Conservation (phyloP, 2,797 vertebrate species). For the Pterois miles region DNA sequence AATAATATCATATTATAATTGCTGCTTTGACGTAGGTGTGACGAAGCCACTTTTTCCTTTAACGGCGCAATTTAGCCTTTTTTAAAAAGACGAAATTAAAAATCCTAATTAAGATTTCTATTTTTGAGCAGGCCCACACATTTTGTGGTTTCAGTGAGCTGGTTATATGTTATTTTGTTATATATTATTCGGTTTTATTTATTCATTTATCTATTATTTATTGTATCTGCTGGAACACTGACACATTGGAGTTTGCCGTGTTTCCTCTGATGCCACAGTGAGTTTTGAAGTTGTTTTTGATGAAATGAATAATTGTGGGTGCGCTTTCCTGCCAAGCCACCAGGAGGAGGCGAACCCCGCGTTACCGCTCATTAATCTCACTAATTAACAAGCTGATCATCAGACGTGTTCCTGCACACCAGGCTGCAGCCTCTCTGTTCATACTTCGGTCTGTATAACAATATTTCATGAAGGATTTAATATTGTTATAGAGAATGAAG, state of each 20-base stretch:
- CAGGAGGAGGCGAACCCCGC: constrained; percentile 67
- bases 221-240: neutral
- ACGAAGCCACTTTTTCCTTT: neutral
- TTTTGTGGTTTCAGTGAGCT: too few species aligned
- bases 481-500: too few species aligned
- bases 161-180: too few species aligned
- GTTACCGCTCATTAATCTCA: neutral
- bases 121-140: too few species aligned
- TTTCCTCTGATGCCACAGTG: neutral
- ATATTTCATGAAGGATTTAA: too few species aligned
- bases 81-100: neutral
- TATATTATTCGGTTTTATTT: too few species aligned
- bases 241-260: too few species aligned
- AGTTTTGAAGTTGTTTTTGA: neutral
- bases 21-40: neutral
- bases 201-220: too few species aligned
- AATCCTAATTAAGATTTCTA: neutral
- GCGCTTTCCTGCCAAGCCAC: constrained; percentile 56
- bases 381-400: neutral
- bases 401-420: neutral
- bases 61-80: neutral
- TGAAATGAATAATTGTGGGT: neutral
- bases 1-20: neutral
- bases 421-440: neutral
- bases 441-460: too few species aligned